Evolutionary conservation across 2,113 vertebrate genomes (phyloP).

Genomic region (Cygnus atratus): DNA sequence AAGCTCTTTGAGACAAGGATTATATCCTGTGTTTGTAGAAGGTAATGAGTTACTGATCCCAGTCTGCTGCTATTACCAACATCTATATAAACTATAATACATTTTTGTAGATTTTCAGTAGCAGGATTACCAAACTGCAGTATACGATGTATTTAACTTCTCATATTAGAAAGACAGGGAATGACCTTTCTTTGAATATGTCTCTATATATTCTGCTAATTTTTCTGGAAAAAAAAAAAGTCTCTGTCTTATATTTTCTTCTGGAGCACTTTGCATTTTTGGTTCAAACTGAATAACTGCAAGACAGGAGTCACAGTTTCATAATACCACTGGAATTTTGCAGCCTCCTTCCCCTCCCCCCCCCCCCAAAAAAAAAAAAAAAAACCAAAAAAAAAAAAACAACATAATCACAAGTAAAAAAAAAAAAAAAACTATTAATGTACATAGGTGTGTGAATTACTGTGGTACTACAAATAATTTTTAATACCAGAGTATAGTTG

Average conservation of each 20-base stretch:
- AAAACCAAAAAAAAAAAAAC: background rate
- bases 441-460: background rate
- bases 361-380: too few relatives aligned
- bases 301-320: background rate
- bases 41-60: constrained; percentile 29
- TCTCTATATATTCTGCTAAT: background rate
- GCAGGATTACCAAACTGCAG: background rate
- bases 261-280: background rate
- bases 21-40: constrained; percentile 36
- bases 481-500: background rate
- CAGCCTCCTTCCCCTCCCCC: too few relatives aligned
- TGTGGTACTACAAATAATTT: background rate
- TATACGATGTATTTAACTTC: background rate
- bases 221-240: background rate
- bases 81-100: background rate
- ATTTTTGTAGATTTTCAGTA: background rate
- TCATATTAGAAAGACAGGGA: background rate
- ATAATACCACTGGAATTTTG: background rate
- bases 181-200: background rate
- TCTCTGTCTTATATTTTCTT: background rate
- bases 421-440: too few relatives aligned
- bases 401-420: background rate
- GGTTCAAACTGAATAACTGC: background rate
- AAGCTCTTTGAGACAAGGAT: constrained; percentile 30
- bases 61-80: background rate